Evolutionary conservation across 1,140 invertebrate species (phyloP).

Genomic region (Yoshiicerus persimilis): DNA sequence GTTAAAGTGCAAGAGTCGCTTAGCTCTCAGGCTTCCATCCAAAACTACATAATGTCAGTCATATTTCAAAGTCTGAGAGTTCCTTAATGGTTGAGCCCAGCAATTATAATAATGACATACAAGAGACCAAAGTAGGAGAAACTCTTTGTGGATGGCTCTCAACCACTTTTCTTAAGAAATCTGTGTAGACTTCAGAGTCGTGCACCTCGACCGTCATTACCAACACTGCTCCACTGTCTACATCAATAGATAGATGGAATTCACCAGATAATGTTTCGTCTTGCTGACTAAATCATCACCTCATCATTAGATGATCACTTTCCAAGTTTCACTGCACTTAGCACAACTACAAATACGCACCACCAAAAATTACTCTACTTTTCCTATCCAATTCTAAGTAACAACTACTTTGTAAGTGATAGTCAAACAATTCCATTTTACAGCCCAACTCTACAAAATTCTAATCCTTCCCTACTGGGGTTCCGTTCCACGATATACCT

Average conservation of each 20-base stretch:
- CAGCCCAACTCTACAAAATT: too few species aligned
- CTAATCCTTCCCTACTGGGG: too few species aligned
- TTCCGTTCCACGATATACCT: too few species aligned
- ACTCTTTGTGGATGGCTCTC: neutral
- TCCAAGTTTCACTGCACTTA: neutral
- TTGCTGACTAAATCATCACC: neutral
- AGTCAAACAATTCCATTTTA: too few species aligned
- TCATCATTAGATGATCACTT: neutral
- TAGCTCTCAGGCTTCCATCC: neutral
- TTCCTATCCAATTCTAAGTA: neutral
- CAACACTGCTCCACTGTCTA: neutral
- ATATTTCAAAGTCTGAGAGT: slow-evolving; percentile 35
- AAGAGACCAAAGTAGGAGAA: slow-evolving; percentile 12
- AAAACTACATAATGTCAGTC: slow-evolving; percentile 28
- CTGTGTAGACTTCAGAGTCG: neutral
- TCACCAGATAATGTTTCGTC: neutral
- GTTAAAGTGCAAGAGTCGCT: neutral
- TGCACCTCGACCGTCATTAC: neutral
- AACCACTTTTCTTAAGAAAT: neutral
- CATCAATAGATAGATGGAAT: neutral
- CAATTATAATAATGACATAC: slow-evolving; percentile 42
- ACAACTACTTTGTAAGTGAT: neutral
- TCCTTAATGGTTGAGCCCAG: slow-evolving; percentile 31
- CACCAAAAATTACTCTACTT: neutral
- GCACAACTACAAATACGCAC: neutral